These are phyloP conservation scores for Neosalanx taihuensis DNA, from an alignment of 2,797 vertebrate genomes.

Conservation along the genomic window DNA sequence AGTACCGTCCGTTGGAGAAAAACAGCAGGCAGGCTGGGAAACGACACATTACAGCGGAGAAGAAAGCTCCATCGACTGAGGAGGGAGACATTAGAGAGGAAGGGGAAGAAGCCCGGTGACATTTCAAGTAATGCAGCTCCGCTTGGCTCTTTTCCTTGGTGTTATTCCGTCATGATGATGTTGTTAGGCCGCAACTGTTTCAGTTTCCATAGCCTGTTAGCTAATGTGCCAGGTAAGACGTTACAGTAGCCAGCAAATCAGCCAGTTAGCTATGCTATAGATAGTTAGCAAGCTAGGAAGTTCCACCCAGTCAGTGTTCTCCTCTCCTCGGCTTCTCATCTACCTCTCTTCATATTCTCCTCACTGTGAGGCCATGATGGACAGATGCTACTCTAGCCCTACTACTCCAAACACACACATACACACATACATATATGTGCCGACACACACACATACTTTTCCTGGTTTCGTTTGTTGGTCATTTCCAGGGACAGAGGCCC, in stretches of 20 bases:
- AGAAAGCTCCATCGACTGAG: constrained; percentile 56
- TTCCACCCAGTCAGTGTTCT: no score
- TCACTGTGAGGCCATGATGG: constrained; percentile 7
- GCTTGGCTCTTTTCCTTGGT: no score
- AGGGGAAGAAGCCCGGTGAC: constrained; percentile 45
- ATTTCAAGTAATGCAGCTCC: constrained; percentile 55
- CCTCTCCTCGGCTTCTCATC: constrained; percentile 16
- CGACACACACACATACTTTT: no score
- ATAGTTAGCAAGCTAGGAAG: constrained; percentile 11
- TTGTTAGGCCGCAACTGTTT: constrained; percentile 33
- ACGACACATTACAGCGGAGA: constrained; percentile 58
- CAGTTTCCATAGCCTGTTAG: constrained; percentile 7
- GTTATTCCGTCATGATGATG: background rate
- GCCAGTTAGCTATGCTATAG: background rate
- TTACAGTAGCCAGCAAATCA: background rate
- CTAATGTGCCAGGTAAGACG: background rate
- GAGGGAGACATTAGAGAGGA: constrained; percentile 36
- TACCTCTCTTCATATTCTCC: constrained; percentile 42
- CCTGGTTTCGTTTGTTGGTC: no score
- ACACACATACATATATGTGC: no score
- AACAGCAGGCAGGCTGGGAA: constrained; percentile 58
- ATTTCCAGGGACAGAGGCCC: no score
- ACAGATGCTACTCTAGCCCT: constrained; percentile 10
- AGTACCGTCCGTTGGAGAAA: constrained; percentile 19
- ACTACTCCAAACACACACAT: background rate